Conservation (phyloP, 2,113 vertebrate species). For the Lucifuga dentata region DNA sequence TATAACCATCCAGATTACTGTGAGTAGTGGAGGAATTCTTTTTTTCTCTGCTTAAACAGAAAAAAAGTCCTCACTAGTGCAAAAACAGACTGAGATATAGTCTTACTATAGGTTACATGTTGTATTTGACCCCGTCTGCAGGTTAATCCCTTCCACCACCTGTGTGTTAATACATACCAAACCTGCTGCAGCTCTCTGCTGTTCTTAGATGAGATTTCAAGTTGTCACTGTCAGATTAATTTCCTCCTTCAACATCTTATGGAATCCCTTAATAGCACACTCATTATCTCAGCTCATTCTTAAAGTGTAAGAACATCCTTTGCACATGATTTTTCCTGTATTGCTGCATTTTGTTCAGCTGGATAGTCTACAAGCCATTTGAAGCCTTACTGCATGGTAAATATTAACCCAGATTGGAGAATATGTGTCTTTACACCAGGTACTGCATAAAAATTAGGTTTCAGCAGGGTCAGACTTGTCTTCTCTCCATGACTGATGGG, state of each 20-base stretch:
- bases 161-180: slow-evolving; percentile 3
- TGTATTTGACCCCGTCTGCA: slow-evolving; percentile 6
- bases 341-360: slow-evolving; percentile 10
- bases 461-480: too few species aligned
- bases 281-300: slow-evolving; percentile 46
- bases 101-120: too few species aligned
- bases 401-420: slow-evolving; percentile 1
- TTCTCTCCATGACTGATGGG: neutral
- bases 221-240: slow-evolving; percentile 14
- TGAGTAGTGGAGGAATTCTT: slow-evolving; percentile 26
- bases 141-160: neutral
- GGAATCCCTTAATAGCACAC: slow-evolving; percentile 30
- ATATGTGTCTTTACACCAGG: neutral
- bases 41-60: slow-evolving; percentile 33
- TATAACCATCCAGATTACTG: slow-evolving; percentile 31
- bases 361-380: slow-evolving; percentile 12
- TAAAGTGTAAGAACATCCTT: slow-evolving; percentile 14
- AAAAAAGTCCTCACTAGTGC: too few species aligned
- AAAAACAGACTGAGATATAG: too few species aligned
- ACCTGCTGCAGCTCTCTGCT: too few species aligned
- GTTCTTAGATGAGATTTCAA: neutral
- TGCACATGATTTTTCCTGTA: slow-evolving; percentile 22
- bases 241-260: slow-evolving; percentile 27
- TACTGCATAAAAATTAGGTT: too few species aligned
- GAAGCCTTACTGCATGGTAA: slow-evolving; percentile 4